Conservation (phyloP, 2,888 invertebrate species). For the Sturmia bella region DNA sequence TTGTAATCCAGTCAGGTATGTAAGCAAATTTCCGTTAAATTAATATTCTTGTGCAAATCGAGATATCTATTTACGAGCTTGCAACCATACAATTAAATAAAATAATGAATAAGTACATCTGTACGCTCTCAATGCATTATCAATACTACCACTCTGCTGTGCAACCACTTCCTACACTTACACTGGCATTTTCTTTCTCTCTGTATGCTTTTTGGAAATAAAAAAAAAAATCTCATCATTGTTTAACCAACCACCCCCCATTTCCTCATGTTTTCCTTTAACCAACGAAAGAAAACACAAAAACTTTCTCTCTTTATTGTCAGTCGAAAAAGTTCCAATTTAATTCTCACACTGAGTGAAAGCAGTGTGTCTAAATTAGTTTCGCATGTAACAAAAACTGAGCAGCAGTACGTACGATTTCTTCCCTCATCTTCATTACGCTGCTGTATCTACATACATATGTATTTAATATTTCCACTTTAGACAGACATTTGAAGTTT, state of each 20-base stretch:
- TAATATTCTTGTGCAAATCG: too few species aligned
- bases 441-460: not conserved
- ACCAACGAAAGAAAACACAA: not conserved
- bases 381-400: constrained; percentile 61
- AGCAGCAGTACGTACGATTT: constrained; percentile 22
- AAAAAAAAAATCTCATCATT: constrained; percentile 1
- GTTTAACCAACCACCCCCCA: constrained; percentile 1
- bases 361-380: constrained; percentile 65
- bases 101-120: too few species aligned
- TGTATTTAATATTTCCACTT: constrained; percentile 51
- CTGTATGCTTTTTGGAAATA: not conserved
- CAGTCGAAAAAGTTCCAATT: constrained; percentile 29
- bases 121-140: constrained; percentile 7
- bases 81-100: too few species aligned
- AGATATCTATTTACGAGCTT: too few species aligned
- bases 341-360: constrained; percentile 69
- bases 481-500: constrained; percentile 59
- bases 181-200: constrained; percentile 25
- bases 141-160: constrained; percentile 24
- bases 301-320: constrained; percentile 67
- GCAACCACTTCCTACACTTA: constrained; percentile 43
- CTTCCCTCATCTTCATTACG: constrained; percentile 15
- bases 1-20: too few species aligned
- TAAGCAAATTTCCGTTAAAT: too few species aligned
- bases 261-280: not conserved